Evolutionary conservation across 2,113 vertebrate genomes (phyloP), one percentile per base, ranked within the genome.

Genomic region (Rousettus leschenaultii): DNA sequence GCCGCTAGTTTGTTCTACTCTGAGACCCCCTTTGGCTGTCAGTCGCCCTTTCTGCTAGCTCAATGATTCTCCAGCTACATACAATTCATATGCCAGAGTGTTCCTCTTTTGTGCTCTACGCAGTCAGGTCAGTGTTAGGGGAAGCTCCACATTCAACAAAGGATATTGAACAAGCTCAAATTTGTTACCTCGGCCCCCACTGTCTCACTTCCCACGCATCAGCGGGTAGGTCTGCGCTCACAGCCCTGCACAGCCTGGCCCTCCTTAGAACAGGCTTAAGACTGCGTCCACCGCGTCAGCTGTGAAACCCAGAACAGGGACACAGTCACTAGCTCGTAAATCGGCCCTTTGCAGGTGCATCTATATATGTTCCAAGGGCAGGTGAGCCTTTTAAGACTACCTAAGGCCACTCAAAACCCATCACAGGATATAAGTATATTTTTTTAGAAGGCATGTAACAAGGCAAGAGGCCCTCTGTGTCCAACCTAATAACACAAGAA

Each of bases 401-500:
- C 48, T 53, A 61, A 59, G 18, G 35, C 33, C 51, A 43, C 51
- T 91, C 84, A 63, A 65, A 95, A 70, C 19, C 33, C 9, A 68
- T 65, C 33, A 26, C 21, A 48, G 59, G 51, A 33, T 53, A 45
- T 90, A 51, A 51, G 48, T 51, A 14, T 26, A 21, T 38, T 40
- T 24, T 91, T 79, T 90, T 73, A 18, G 82, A 80, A 61, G 18
- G 16, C 11, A 43, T 75, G n/a, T 68, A 21, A 66, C 18, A 84
- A 63, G 89, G 22, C 11, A 77, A 59, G 48, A 45, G 5, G 13
- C 14, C 82, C 33, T 91, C 78, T 65, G 0, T 87, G 43, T 74
- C 71, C n/a, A 57, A 55, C 75, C 53, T 94, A 78, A 90, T 30
- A 26, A 16, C 57, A 51, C 35, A 84, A 55, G 51, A 43, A 82